These are phyloP conservation scores for Piprites chloris DNA, from an alignment of 2,113 vertebrate genomes.

Conservation along the genomic window DNA sequence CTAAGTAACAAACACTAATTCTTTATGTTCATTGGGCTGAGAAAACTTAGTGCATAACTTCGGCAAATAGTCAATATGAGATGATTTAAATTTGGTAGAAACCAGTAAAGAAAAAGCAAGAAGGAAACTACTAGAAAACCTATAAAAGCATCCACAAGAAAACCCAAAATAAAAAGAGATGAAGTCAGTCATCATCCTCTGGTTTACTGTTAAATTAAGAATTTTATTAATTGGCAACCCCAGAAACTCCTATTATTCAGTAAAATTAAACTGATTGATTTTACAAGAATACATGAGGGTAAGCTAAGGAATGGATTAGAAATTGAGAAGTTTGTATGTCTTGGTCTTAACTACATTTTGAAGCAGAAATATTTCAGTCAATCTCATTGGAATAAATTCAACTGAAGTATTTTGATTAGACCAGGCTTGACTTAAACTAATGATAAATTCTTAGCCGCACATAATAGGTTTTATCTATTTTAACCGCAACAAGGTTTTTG, in stretches of 20 bases:
- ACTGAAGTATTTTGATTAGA: accelerated
- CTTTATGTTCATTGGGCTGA: background rate
- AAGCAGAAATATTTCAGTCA: background rate
- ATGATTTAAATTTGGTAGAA: background rate
- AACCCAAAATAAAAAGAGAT: accelerated
- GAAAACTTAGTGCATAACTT: background rate
- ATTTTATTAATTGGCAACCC: background rate
- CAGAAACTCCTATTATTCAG: background rate
- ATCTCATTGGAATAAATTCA: background rate
- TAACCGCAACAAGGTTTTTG: background rate
- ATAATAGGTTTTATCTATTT: background rate
- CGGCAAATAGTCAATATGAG: background rate
- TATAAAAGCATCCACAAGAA: background rate
- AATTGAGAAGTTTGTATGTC: background rate
- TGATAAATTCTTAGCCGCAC: background rate
- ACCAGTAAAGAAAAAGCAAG: background rate
- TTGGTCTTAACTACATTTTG: background rate
- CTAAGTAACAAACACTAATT: background rate
- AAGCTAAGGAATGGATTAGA: background rate
- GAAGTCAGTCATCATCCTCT: accelerated
- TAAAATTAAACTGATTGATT: background rate
- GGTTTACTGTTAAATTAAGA: background rate
- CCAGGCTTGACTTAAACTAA: background rate
- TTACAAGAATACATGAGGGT: background rate
- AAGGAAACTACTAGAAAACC: background rate